Base-by-base conservation (phyloP, 2,113 vertebrate genomes). In the Sigmodon hispidus region DNA sequence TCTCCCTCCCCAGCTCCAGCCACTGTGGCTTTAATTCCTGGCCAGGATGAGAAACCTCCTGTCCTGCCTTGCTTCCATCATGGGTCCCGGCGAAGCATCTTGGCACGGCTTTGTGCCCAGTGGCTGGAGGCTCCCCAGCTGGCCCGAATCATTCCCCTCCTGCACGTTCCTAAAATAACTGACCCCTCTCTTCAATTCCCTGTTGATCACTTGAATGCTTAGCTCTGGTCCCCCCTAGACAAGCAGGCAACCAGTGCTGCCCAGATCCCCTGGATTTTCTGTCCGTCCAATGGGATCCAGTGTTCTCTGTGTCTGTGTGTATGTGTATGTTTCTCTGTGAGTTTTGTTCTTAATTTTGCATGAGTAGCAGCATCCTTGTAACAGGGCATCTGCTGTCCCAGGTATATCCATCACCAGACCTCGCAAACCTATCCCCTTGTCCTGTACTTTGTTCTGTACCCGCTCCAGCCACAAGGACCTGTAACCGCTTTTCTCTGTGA, bases 201-300 rank as follows among this genome's bases (percentile, higher is more conserved):
- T 97, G 97, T 6, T 96, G 96, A 98, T 98, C 98, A 96, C 96
- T 97, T 99, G 98, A 98, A 98, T 98, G 99, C 99, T 98, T 98
- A 98, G 98, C 98, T 99, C 98, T 98, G 98, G 98, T 98, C 98
- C 99, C 98, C 99, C 99, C 98, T 98, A 99, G 99, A 99, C 99
- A 99, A 99, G 99, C 99, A 99, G 99, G 99, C 99, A 99, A 99
- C 99, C 99, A 99, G 99, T 98, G 98, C 99, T 99, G 99, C 99
- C 99, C 99, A 98, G 99, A 98, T 97, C 97, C 96, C 87, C 55
- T 13, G 84, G 93, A n/a, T 34, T 65, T 36, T 87, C 93, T 75
- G 76, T 94, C 89, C 61, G 13, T 91, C 4, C 5, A 3, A 79
- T 96, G 96, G 94, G 98, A 96, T 98, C 98, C 98, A 22, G 11